Percentiles rank a stretch among this genome's conserved stretches.
Evolutionary conservation across 2,797 vertebrate species (phyloP).

Genomic region (Macropus fuliginosus): DNA sequence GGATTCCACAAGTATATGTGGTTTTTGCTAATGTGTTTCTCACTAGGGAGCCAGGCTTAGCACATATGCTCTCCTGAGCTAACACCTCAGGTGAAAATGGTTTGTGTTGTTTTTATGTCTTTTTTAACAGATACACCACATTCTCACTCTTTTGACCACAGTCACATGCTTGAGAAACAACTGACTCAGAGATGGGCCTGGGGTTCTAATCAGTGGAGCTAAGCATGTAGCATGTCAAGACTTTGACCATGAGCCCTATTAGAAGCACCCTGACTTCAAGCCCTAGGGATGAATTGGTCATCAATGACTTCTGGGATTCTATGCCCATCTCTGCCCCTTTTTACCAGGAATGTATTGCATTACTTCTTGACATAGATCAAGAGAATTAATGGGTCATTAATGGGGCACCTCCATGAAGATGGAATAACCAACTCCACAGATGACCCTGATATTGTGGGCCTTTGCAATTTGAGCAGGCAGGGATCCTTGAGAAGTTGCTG

Average conservation of each 20-base stretch:
- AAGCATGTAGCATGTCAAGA: neutral
- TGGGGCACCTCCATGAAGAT: neutral
- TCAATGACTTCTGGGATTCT: neutral
- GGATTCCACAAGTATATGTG: neutral
- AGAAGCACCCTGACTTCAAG: neutral
- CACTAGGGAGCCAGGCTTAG: neutral
- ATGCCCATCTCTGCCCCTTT: neutral
- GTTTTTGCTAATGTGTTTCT: neutral
- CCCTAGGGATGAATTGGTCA: neutral
- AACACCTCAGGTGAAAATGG: conserved; percentile 17
- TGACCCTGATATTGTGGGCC: neutral
- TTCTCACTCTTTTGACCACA: neutral
- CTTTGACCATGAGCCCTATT: neutral
- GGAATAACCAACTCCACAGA: neutral
- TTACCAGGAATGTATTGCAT: neutral
- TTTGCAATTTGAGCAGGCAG: neutral
- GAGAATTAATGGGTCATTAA: neutral
- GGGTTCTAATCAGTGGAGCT: neutral
- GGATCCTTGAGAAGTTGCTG: neutral
- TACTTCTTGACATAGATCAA: neutral
- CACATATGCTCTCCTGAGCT: neutral
- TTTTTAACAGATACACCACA: neutral
- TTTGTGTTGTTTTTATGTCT: conserved; percentile 18
- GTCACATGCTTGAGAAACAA: neutral
- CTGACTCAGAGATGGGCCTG: neutral